These are phyloP conservation scores for Brevimyrus niger DNA, from an alignment of 2,113 vertebrate genomes.

Conservation along the genomic window DNA sequence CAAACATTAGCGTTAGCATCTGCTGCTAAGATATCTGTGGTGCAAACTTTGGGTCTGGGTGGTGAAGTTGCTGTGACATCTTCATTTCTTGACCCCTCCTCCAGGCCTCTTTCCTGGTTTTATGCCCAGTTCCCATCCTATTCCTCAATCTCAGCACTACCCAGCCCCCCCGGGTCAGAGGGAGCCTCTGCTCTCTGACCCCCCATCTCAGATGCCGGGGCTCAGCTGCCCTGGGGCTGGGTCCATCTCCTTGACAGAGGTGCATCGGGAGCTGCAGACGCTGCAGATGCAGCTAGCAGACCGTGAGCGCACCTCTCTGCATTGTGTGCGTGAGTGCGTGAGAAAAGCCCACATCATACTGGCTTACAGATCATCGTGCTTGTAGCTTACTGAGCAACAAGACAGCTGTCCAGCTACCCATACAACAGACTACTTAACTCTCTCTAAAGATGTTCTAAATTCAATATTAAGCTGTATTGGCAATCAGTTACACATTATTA, in stretches of 20 bases:
- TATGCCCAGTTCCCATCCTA: constrained; percentile 42
- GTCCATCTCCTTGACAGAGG: constrained; percentile 73
- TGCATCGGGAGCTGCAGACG: constrained; percentile 85
- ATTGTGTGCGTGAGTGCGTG: neutral
- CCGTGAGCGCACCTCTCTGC: constrained; percentile 55
- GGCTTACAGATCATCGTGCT: neutral
- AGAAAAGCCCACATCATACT: neutral
- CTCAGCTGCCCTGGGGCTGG: constrained; percentile 53
- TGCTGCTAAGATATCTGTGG: neutral
- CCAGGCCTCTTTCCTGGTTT: constrained; percentile 56
- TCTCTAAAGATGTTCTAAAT: neutral
- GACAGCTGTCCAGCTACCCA: neutral
- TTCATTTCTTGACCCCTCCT: constrained; percentile 33
- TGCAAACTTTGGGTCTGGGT: neutral
- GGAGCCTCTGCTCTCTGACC: constrained; percentile 44
- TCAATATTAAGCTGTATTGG: neutral
- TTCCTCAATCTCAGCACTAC: constrained; percentile 36
- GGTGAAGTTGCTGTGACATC: neutral
- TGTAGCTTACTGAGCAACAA: neutral
- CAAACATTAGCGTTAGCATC: neutral
- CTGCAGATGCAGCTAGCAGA: constrained; percentile 78
- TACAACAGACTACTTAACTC: neutral
- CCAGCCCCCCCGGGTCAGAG: constrained; percentile 34
- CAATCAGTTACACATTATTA: neutral
- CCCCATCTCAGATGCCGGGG: constrained; percentile 30